phyloP scores from a whole-genome alignment of 2,888 invertebrate genomes.

The Poecilus cupreus region DNA sequence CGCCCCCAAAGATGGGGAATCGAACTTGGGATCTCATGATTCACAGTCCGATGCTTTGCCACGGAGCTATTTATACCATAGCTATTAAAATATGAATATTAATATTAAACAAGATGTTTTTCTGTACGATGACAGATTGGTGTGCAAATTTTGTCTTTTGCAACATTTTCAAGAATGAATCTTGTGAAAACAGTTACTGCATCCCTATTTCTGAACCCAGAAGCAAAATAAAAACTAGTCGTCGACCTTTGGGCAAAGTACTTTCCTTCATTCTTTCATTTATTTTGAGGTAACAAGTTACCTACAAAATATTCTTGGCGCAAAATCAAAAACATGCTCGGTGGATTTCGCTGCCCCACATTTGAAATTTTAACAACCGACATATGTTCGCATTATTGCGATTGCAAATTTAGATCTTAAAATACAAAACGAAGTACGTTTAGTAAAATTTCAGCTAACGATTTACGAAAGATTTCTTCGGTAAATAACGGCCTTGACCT shows the following conservation, averaged over 20 bases:
- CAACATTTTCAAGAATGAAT: no score
- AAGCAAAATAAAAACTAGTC: not conserved
- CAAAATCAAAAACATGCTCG: not conserved
- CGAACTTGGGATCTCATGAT: no score
- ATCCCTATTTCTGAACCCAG: no score
- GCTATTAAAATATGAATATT: no score
- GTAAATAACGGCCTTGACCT: constrained; percentile 17
- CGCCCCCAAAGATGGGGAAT: no score
- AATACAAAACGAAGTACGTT: constrained; percentile 7
- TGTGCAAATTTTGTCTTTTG: no score
- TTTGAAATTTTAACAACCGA: not conserved
- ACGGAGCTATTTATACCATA: no score
- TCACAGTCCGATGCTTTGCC: no score
- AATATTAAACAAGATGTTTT: no score
- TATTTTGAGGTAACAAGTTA: not conserved
- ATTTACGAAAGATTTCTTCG: not conserved
- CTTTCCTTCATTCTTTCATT: not conserved
- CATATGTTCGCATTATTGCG: not conserved
- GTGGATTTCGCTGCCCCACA: not conserved
- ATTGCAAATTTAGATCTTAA: not conserved
- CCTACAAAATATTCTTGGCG: constrained; percentile 12
- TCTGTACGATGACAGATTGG: no score
- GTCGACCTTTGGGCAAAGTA: not conserved
- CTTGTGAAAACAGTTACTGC: no score
- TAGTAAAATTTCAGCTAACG: not conserved